Evolutionary conservation across 2,797 vertebrate species (phyloP).

Genomic region (Naso thynnoides): DNA sequence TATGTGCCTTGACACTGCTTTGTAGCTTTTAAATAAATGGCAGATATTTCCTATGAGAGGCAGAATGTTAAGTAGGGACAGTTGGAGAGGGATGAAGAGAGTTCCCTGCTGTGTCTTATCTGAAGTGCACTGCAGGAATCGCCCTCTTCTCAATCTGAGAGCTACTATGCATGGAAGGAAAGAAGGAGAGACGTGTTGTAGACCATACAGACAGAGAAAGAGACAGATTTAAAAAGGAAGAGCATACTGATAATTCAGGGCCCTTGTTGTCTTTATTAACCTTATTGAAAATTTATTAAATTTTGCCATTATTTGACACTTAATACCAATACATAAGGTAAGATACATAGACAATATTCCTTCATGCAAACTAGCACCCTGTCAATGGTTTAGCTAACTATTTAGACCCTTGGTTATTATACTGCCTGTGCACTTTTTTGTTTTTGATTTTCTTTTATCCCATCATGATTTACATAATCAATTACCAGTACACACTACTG

Average conservation of each 20-base stretch:
- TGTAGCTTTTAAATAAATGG: conserved; percentile 63
- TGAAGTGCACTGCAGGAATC: conserved; percentile 68
- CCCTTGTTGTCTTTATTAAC: not conserved
- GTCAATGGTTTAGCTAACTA: not conserved
- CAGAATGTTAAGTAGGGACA: conserved; percentile 68
- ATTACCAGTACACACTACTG: no score
- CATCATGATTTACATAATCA: no score
- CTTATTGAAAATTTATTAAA: not conserved
- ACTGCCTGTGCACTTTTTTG: no score
- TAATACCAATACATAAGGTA: not conserved
- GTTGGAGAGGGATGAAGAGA: conserved; percentile 69
- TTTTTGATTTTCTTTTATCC: no score
- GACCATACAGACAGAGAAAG: conserved; percentile 12
- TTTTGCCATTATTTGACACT: not conserved
- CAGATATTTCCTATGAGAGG: conserved; percentile 62
- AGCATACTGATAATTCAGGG: not conserved
- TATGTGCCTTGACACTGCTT: conserved; percentile 43
- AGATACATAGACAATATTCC: not conserved
- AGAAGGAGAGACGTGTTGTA: conserved; percentile 28
- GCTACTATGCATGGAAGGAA: conserved; percentile 43
- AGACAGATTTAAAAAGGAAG: conserved; percentile 13
- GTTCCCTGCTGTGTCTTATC: conserved; percentile 75
- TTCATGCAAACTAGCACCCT: not conserved
- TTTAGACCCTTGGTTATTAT: no score
- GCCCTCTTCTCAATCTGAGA: conserved; percentile 57